Percentiles rank a stretch among this genome's conserved stretches.
Evolutionary conservation across 2,888 invertebrate genomes (phyloP).

Genomic region (Glomeris marginata): DNA sequence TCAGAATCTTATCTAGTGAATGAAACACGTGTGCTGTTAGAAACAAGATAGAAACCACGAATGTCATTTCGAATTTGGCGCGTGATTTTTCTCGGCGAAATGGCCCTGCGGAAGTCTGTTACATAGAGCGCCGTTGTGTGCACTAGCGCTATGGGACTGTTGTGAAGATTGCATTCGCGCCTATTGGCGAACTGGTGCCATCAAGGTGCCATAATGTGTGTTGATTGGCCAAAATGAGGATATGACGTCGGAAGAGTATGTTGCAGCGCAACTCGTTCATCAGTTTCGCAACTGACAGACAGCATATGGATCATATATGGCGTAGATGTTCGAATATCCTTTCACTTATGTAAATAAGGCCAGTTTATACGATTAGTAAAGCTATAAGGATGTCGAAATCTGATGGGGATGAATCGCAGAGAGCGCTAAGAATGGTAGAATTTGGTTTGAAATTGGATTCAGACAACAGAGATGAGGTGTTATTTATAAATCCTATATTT

Average conservation of each 20-base stretch:
- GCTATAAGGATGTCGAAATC: background rate
- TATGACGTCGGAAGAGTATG: background rate
- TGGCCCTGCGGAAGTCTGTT: too few relatives aligned
- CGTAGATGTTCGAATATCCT: too few relatives aligned
- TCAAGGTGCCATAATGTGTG: background rate
- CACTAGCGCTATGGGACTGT: too few relatives aligned
- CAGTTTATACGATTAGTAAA: background rate
- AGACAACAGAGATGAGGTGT: constrained; percentile 6
- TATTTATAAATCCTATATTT: background rate
- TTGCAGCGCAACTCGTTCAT: background rate
- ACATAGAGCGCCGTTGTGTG: too few relatives aligned
- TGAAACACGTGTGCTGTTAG: too few relatives aligned
- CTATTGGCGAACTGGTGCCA: background rate
- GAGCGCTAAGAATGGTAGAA: constrained; percentile 10
- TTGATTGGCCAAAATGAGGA: background rate
- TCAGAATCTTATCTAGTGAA: too few relatives aligned
- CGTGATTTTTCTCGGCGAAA: too few relatives aligned
- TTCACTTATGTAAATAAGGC: too few relatives aligned
- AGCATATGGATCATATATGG: background rate
- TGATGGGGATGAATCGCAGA: background rate
- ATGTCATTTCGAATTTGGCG: too few relatives aligned
- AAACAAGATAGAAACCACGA: too few relatives aligned
- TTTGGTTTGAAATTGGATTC: constrained; percentile 11
- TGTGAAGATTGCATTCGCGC: too few relatives aligned
- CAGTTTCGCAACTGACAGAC: background rate